Base-by-base conservation (phyloP, 2,797 vertebrate genomes). In the Chloroceryle amazona region DNA sequence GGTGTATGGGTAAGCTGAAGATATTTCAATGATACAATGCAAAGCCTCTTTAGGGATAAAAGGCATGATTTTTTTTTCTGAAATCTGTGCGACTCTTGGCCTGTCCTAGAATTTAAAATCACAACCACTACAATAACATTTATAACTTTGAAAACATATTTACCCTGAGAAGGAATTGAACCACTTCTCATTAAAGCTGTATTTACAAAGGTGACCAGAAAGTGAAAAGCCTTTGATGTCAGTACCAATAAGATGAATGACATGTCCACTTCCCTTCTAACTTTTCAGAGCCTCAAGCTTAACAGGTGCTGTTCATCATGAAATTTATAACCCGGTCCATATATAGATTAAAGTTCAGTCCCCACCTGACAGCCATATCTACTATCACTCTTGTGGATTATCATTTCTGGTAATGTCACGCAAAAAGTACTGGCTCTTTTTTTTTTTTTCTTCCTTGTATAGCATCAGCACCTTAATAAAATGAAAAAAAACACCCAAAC, bases 191-290 rank as follows among this genome's bases (percentile, higher is more conserved):
- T 93, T 94, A 86, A 88, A 42, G 16, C 28, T 90, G 3, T 51
- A 70, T 91, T 91, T 93, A 88, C 17, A 3, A 88, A 95, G 65
- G 91, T 88, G 93, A 72, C 66, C n/a, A 93, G 42, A 83, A 95
- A 88, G 57, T 20, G n/a, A 74, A 95, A 95, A 95, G 68, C 42
- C 82, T 95, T 93, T 95, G 89, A 96, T 96, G 93, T 93, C 68
- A 88, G 8, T 78, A 88, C 42, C 68, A 91, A 68, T 94, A 83
- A 79, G 21, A 37, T 41, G 65, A 85, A 58, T 86, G 61, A 73
- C 33, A 51, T 75, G 16, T 75, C 33, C 39, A 31, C 12, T 67
- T 93, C n/a, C 66, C 79, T 86, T 93, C 66, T 84, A 55, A 72
- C 58, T 70, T 94, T 81, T 90, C 87, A 91, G 71, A 91, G 9